Percentiles rank a stretch among this genome's conserved stretches.
These are phyloP conservation scores for Martes martes DNA, from an alignment of 2,113 vertebrate genomes.

Conservation along the genomic window DNA sequence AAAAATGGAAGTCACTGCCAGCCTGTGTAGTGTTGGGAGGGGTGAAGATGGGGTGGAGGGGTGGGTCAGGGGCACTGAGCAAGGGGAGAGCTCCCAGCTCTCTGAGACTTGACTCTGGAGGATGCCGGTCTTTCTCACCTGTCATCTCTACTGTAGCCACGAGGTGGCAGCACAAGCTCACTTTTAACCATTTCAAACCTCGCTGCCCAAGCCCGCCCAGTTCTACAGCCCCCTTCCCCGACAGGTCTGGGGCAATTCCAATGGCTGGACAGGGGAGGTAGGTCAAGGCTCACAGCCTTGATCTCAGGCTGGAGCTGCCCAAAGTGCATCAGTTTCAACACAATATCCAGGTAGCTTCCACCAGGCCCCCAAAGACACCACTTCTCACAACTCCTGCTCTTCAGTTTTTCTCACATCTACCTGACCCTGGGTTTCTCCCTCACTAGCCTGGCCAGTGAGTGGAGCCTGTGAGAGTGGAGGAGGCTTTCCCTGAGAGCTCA, in stretches of 20 bases:
- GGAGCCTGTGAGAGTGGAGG: background rate
- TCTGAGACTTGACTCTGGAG: background rate
- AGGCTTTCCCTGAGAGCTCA: background rate
- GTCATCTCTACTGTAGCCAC: background rate
- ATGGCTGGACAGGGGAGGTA: background rate
- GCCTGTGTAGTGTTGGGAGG: background rate
- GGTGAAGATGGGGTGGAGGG: no score
- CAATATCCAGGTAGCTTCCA: background rate
- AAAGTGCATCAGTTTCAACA: background rate
- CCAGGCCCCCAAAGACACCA: background rate
- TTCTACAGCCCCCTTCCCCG: background rate
- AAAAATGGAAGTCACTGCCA: background rate
- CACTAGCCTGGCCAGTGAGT: background rate
- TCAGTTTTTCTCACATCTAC: background rate
- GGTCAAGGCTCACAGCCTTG: background rate
- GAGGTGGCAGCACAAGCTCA: slow-evolving; percentile 59
- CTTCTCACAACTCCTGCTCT: background rate
- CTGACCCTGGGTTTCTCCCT: background rate
- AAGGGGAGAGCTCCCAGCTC: background rate
- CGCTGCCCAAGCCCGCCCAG: background rate
- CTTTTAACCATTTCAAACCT: background rate
- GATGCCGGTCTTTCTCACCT: background rate
- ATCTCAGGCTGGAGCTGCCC: background rate
- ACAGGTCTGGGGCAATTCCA: background rate
- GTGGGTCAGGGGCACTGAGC: background rate